Evolutionary conservation across 2,797 vertebrate species (phyloP).

Genomic region (Dicrostonyx torquatus): DNA sequence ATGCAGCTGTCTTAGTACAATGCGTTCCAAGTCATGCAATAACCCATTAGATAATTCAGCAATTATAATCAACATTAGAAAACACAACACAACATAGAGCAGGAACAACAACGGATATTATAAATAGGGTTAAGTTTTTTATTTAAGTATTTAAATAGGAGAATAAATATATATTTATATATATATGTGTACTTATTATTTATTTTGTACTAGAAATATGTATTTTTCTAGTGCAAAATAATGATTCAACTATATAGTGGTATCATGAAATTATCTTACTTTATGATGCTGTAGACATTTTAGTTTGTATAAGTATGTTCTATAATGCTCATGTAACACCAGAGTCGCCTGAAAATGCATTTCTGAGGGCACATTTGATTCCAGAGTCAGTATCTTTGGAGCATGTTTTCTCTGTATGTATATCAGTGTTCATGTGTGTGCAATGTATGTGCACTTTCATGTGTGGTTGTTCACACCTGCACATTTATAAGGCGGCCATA

Average conservation of each 20-base stretch:
- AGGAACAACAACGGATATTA: background rate
- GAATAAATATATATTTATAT: no score
- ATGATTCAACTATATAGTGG: background rate
- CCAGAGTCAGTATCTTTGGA: background rate
- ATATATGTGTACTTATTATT: no score
- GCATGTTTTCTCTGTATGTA: background rate
- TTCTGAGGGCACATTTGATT: background rate
- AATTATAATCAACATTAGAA: conserved; percentile 1
- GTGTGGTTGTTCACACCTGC: background rate
- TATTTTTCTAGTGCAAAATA: background rate
- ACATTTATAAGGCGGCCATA: background rate
- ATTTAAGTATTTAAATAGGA: no score
- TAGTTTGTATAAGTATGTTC: background rate
- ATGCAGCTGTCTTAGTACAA: background rate
- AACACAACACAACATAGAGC: background rate
- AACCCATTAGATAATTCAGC: background rate
- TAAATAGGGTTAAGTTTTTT: background rate
- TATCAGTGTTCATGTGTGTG: background rate
- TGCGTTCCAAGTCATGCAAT: background rate
- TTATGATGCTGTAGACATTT: background rate
- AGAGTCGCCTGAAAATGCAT: background rate
- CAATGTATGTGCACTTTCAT: background rate
- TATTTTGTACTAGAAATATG: no score
- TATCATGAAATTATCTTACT: background rate
- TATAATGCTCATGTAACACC: background rate